Conservation (phyloP, 1,140 invertebrate genomes). For the Helicoverpa zea region DNA sequence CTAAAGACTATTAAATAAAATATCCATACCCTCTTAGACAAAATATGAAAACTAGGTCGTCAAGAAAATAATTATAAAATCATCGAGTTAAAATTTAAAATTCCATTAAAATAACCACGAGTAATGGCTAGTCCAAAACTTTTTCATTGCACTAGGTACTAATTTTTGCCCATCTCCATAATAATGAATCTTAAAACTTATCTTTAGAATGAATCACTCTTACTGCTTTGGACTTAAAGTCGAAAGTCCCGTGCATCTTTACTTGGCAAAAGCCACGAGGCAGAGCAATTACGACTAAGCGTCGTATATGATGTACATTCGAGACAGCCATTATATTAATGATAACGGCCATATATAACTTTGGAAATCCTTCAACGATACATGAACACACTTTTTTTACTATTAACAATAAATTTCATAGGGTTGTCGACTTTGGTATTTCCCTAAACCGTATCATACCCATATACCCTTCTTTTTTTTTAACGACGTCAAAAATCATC, state of each 20-base stretch:
- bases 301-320: conserved; percentile 33
- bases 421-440: background rate
- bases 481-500: too few species aligned
- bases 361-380: conserved; percentile 18
- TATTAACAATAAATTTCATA: background rate
- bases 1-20: background rate
- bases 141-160: conserved; percentile 46
- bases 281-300: conserved; percentile 36
- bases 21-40: background rate
- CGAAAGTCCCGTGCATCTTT: background rate
- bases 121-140: conserved; percentile 30
- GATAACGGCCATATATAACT: conserved; percentile 24
- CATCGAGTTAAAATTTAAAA: conserved; percentile 7
- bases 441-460: too few species aligned
- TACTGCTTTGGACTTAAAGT: background rate
- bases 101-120: conserved; percentile 23
- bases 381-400: conserved; percentile 6
- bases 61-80: too few species aligned
- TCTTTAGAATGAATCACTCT: background rate
- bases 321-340: conserved; percentile 35
- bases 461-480: too few species aligned
- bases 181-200: conserved; percentile 35
- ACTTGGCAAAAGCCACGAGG: background rate
- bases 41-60: background rate
- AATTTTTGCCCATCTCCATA: conserved; percentile 34